Evolutionary conservation across 2,888 invertebrate species (phyloP), one percentile per base, ranked within the genome.

Genomic region (Polyommatus icarus): DNA sequence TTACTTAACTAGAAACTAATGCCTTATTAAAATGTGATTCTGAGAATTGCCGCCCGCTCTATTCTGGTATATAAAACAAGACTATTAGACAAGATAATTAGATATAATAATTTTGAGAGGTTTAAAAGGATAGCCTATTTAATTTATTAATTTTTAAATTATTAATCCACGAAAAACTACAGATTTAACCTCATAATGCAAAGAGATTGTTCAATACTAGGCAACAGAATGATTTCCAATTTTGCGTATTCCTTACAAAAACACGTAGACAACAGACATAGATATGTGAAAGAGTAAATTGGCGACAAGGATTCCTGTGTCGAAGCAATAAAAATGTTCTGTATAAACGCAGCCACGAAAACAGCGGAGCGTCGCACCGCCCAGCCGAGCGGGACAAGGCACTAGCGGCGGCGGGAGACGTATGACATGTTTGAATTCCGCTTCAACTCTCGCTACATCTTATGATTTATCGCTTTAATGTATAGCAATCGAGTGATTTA

Each of bases 271-370:
- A 61, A 32, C 29, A 67, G 15, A 67, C 67, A 61, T 24, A 67
- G 67, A 78, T 81, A 76, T 80, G 77, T 79, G 79, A 79, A 78
- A 81, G 79, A 79, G 79, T 80, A 81, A 82, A 82, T 81, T 83
- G 82, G 79, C 80, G 81, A 82, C 83, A 80, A 76, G 79, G 81
- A 80, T 80, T 81, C 80, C 76, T 82, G 83, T 84, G 83, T 83
- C 80, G 83, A 83, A 82, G 82, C 82, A 82, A 82, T 83, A 84
- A 88, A 87, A 87, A 84, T 83, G 82, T 81, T 80, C 79, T 77
- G 82, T 84, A 78, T 80, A 81, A 79, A 81, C 78, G 75, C 78
- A 78, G 54, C 67, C 75, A 75, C 76, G 73, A 76, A 71, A 76
- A 78, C 79, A 78, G 18, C 50, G 75, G 61, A 79, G 78, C 76